These are phyloP conservation scores for Vultur gryphus DNA, from an alignment of 2,797 vertebrate genomes.

Conservation along the genomic window DNA sequence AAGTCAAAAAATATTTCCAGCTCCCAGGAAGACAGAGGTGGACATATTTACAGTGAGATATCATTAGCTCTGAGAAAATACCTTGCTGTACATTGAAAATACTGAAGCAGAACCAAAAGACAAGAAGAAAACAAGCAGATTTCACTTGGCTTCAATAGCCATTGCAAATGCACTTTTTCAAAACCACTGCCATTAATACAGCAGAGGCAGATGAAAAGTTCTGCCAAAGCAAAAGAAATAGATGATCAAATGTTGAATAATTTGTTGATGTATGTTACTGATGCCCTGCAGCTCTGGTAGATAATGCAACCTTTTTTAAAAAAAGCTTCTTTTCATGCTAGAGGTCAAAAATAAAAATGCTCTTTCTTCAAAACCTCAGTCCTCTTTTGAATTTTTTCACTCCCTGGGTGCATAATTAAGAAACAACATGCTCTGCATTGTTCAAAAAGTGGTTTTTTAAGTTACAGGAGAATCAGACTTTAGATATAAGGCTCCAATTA, in stretches of 20 bases:
- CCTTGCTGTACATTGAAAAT: neutral
- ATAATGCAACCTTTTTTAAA: neutral
- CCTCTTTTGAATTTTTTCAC: neutral
- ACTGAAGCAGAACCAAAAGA: neutral
- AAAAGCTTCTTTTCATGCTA: neutral
- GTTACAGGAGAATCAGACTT: neutral
- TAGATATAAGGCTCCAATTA: neutral
- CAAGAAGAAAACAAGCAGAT: neutral
- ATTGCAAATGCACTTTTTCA: neutral
- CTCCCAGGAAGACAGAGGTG: neutral
- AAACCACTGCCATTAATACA: neutral
- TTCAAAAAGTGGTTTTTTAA: neutral
- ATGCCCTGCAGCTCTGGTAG: neutral
- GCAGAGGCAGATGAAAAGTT: neutral
- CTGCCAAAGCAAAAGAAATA: neutral
- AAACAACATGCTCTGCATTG: neutral
- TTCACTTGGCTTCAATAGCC: neutral
- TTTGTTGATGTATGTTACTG: neutral
- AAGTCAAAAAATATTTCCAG: neutral
- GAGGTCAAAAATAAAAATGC: neutral
- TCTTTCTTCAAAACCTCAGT: neutral
- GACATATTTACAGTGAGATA: neutral
- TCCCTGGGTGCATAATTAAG: constrained; percentile 11
- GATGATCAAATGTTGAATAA: neutral
- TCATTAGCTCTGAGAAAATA: neutral